These are phyloP conservation scores for Xiphias gladius DNA, from an alignment of 2,113 vertebrate species.

Conservation along the genomic window DNA sequence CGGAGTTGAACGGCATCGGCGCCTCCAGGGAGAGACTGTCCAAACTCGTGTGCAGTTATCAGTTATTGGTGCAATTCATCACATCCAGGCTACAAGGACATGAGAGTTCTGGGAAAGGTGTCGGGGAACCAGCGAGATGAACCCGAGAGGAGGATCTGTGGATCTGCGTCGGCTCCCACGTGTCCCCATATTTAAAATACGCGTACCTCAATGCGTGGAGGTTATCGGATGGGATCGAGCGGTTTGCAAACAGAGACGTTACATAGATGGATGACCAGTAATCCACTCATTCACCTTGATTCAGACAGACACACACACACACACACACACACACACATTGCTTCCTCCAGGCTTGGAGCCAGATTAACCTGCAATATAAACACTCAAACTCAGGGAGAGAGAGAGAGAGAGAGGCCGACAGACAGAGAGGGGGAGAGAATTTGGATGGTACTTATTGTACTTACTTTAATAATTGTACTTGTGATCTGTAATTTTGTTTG, in stretches of 20 bases:
- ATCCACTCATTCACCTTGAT: constrained; percentile 32
- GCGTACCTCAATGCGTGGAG: too few relatives aligned
- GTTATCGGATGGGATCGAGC: too few relatives aligned
- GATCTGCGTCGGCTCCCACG: too few relatives aligned
- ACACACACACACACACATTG: constrained; percentile 18
- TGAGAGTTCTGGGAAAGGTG: too few relatives aligned
- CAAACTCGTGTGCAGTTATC: not conserved
- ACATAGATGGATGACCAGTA: constrained; percentile 47
- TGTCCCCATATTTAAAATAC: too few relatives aligned
- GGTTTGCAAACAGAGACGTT: constrained; percentile 18
- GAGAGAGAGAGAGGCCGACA: not conserved
- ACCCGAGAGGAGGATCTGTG: too few relatives aligned
- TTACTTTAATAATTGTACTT: not conserved
- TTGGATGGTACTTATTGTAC: too few relatives aligned
- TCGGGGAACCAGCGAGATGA: too few relatives aligned
- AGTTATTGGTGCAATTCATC: too few relatives aligned
- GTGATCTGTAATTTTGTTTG: not conserved
- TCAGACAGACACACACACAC: constrained; percentile 21
- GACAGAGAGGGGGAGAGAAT: not conserved
- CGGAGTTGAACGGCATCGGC: too few relatives aligned
- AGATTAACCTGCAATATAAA: constrained; percentile 44
- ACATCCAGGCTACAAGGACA: too few relatives aligned
- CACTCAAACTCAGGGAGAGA: not conserved
- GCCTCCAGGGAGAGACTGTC: not conserved
- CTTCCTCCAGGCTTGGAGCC: constrained; percentile 37